Evolutionary conservation across 2,113 vertebrate genomes (phyloP).

Genomic region (Ctenomys sociabilis): DNA sequence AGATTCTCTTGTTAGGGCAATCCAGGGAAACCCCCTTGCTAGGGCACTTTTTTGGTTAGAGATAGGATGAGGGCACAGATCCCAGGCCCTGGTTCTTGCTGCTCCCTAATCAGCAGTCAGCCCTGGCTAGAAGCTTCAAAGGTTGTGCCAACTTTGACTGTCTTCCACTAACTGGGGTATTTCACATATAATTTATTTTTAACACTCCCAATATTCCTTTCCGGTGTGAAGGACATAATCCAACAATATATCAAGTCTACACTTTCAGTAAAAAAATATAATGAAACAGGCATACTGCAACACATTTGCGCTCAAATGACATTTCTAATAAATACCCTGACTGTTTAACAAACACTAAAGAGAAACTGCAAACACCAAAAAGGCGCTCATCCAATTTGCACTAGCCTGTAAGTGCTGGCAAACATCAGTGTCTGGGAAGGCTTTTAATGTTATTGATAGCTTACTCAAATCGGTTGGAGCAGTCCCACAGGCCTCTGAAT

Average conservation of each 20-base stretch:
- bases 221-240: background rate
- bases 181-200: slow-evolving; percentile 36
- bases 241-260: slow-evolving; percentile 22
- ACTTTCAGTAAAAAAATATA: background rate
- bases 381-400: slow-evolving; percentile 58
- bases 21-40: background rate
- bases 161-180: slow-evolving; percentile 39
- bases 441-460: slow-evolving; percentile 70
- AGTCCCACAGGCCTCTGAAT: slow-evolving; percentile 39
- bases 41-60: background rate
- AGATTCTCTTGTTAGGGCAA: background rate
- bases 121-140: background rate
- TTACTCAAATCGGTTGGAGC: slow-evolving; percentile 52
- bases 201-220: slow-evolving; percentile 11
- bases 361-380: slow-evolving; percentile 56
- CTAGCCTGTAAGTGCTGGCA: slow-evolving; percentile 28
- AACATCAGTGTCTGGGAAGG: slow-evolving; percentile 33
- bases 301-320: background rate
- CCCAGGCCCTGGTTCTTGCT: background rate
- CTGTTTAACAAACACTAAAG: slow-evolving; percentile 63
- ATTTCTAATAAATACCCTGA: slow-evolving; percentile 63
- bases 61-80: background rate
- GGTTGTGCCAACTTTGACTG: background rate
- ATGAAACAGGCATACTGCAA: slow-evolving; percentile 10
- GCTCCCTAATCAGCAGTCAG: background rate